Evolutionary conservation across 2,113 vertebrate species (phyloP), one percentile per base, ranked within the genome.

Genomic region (Scophthalmus maximus): DNA sequence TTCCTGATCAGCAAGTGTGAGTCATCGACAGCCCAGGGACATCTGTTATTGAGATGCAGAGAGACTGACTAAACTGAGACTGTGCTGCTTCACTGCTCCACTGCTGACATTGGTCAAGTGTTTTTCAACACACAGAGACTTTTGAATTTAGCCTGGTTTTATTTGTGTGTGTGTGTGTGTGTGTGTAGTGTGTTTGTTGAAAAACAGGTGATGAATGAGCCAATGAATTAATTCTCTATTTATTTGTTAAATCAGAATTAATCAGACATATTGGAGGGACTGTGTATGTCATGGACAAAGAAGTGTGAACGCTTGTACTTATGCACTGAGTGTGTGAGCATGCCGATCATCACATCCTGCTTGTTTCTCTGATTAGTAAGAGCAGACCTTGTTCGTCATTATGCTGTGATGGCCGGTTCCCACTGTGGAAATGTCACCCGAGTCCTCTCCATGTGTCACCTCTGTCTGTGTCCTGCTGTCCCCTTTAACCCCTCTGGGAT

Each of bases 401-500:
- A 79, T 51, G 40, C 75, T 42, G 60, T 27, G 72, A 65, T 9
- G 59, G 25, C 64, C 14, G 25, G 27, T 63, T 68, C 73, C 73
- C 52, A 63, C 81, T 84, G 83, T 23, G 86, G 57, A 86, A 87
- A 89, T 87, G 89, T 86, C 89, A 89, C 75, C 44, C 10, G 68
- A 78, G 68, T 68, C 80, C 66, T 76, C 76, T 81, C 59, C 47
- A 30, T 9, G 58, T 67, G 73, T 78, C 81, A 76, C 81, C 82
- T 79, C 72, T 84, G 64, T 76, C 71, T 84, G 76, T 61, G 68
- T 50, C 81, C 78, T 59, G 73, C 68, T 72, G 80, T 63, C 79
- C 73, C 63, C 57, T 71, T 55, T 81, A 82, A 79, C 81, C 79
- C 84, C 63, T 81, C 72, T 10, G 62, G 42, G 64, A 73, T 34